phyloP scores from a whole-genome alignment of 2,797 vertebrate genomes.

The Silurus aristotelis region DNA sequence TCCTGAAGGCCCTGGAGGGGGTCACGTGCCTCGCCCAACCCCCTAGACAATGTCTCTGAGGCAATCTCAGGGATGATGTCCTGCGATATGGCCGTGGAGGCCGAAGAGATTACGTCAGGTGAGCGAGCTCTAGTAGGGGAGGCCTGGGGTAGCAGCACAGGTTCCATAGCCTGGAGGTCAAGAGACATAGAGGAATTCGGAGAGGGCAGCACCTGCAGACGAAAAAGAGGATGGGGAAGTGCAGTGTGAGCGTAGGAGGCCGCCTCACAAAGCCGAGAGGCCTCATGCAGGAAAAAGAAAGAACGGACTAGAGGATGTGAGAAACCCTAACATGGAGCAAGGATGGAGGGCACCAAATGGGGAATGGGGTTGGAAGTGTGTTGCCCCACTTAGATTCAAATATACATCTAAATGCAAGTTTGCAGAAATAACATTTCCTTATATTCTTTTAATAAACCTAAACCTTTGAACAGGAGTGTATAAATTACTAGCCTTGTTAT shows the following conservation, averaged over 20 bases:
- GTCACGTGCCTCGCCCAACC: constrained; percentile 61
- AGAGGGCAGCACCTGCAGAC: constrained; percentile 65
- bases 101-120: constrained; percentile 96
- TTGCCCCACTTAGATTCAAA: constrained; percentile 11
- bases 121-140: constrained; percentile 93
- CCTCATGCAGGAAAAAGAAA: constrained; percentile 43
- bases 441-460: not conserved
- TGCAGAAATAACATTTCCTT: not conserved
- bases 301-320: constrained; percentile 47
- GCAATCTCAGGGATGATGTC: constrained; percentile 97
- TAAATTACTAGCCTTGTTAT: not conserved
- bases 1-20: constrained; percentile 73
- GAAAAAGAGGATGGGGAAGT: constrained; percentile 43
- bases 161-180: constrained; percentile 85
- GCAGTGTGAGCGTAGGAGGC: constrained; percentile 44
- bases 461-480: not conserved
- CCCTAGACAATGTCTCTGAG: constrained; percentile 84
- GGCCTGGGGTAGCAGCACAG: constrained; percentile 82
- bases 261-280: constrained; percentile 50
- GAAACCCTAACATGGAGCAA: constrained; percentile 25
- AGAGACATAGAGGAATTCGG: constrained; percentile 74
- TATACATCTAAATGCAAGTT: not conserved
- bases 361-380: constrained; percentile 7
- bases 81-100: constrained; percentile 93
- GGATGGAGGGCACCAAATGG: constrained; percentile 12